Percentiles rank a stretch among this genome's conserved stretches.
Evolutionary conservation across 2,113 vertebrate genomes (phyloP).

Genomic region (Cephalopterus ornatus): DNA sequence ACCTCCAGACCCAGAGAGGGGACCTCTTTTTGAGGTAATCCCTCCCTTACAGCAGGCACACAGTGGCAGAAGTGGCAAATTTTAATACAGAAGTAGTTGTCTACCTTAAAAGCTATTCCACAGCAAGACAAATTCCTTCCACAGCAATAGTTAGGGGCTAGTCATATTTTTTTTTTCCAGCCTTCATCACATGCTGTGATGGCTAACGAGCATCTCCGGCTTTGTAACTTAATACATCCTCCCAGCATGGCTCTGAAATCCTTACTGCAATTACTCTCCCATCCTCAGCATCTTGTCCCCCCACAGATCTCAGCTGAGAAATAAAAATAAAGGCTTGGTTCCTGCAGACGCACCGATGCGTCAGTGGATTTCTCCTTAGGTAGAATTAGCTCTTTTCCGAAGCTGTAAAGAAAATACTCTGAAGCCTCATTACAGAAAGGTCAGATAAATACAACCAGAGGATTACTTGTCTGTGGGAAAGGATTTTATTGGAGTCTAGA

Average conservation of each 20-base stretch:
- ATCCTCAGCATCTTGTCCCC: background rate
- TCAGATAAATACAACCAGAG: conserved; percentile 52
- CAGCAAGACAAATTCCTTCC: background rate
- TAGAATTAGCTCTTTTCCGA: conserved; percentile 37
- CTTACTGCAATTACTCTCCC: background rate
- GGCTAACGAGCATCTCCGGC: background rate
- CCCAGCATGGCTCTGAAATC: background rate
- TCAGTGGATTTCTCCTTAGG: background rate
- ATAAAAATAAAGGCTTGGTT: background rate
- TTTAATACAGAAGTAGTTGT: background rate
- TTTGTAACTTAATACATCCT: background rate
- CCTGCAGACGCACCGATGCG: background rate
- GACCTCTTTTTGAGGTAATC: background rate
- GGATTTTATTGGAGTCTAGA: conserved; percentile 52
- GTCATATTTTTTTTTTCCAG: background rate
- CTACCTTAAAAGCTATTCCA: background rate
- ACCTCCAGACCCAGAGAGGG: background rate
- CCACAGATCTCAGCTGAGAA: background rate
- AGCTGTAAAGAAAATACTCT: conserved; percentile 48
- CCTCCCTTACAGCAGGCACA: background rate
- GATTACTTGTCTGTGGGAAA: conserved; percentile 59
- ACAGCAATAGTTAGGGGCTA: rapidly evolving
- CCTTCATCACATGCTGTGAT: background rate
- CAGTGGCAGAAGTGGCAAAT: background rate
- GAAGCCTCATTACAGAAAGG: conserved; percentile 48